Base-by-base conservation (phyloP, 2,888 invertebrate genomes). In the Drosophila rubida region DNA sequence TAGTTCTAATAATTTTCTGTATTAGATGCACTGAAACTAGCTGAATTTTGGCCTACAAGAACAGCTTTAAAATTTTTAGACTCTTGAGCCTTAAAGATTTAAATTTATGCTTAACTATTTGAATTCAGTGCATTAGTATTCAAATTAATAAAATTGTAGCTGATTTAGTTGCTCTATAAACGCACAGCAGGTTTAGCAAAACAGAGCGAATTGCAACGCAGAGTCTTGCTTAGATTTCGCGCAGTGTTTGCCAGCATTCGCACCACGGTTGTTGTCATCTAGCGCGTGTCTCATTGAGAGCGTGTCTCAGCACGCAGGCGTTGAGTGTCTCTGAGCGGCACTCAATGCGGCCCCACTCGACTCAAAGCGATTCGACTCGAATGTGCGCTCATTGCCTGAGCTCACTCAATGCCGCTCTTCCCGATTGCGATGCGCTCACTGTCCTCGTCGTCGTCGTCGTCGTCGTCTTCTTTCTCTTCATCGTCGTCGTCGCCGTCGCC, bases 241-340 rank as follows among this genome's bases (percentile, higher is more conserved):
- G 0, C 9, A 8, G 1, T 35, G 27, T 46, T 25, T 0, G 9
- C 16, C 1, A 4, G 7, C 0, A 23, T 6, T 8, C 4, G 58
- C n/a, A 22, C 58, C 74, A 71, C 62, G 13, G 72, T 41, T 59
- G 41, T 41, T 59, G 37, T 37, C 25, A 39, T 66, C 30, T 25
- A 42, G 25, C 39, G 3, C 19, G 41, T n/a, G n/a, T n/a, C n/a
- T n/a, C n/a, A 13, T 41, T 53, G 69, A 59, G 77, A 44, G 54
- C 16, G 14, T 11, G 7, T 37, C 4, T 7, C 2, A 58, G 14
- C 39, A 71, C 74, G 74, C 74, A 74, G 72, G 30, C 74, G 74
- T 54, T 53, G 11, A 9, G 8, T n/a, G 9, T 8, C 30, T 22
- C 35, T 48, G 58, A 71, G 66, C 32, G 25, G 11, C 53, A 22